phyloP scores from a whole-genome alignment of 2,888 invertebrate species.

The Peribatodes rhomboidaria region DNA sequence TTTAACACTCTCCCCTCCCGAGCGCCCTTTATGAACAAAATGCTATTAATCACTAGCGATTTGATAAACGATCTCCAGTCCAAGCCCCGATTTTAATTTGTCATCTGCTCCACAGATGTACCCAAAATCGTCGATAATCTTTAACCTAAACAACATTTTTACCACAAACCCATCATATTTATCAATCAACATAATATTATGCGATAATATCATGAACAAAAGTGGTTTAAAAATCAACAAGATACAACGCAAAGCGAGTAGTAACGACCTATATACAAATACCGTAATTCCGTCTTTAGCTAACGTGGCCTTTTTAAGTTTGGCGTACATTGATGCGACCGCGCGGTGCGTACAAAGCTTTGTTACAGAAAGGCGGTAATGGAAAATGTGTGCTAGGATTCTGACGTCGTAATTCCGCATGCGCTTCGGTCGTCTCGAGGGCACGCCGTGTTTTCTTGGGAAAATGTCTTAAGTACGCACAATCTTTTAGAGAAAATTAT shows the following conservation, averaged over 20 bases:
- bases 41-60: constrained; percentile 44
- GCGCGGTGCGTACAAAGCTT: constrained; percentile 3
- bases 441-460: constrained; percentile 56
- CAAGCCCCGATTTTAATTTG: constrained; percentile 41
- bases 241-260: constrained; percentile 73
- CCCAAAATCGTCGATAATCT: constrained; percentile 52
- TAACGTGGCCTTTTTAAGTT: constrained; percentile 46
- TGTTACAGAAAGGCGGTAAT: constrained; percentile 54
- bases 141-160: constrained; percentile 48
- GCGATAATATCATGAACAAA: constrained; percentile 66
- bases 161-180: constrained; percentile 42
- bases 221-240: constrained; percentile 80
- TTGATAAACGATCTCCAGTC: constrained; percentile 43
- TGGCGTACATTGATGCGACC: constrained; percentile 55
- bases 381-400: constrained; percentile 52
- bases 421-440: constrained; percentile 80
- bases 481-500: constrained; percentile 25
- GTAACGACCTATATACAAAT: constrained; percentile 73
- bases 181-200: constrained; percentile 58
- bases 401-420: constrained; percentile 69
- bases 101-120: constrained; percentile 50
- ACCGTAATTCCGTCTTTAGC: constrained; percentile 60
- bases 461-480: constrained; percentile 47
- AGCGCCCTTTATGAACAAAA: constrained; percentile 46
- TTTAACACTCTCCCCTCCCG: constrained; percentile 34